phyloP scores from a whole-genome alignment of 2,113 vertebrate species.

The Oncorhynchus gorbuscha region DNA sequence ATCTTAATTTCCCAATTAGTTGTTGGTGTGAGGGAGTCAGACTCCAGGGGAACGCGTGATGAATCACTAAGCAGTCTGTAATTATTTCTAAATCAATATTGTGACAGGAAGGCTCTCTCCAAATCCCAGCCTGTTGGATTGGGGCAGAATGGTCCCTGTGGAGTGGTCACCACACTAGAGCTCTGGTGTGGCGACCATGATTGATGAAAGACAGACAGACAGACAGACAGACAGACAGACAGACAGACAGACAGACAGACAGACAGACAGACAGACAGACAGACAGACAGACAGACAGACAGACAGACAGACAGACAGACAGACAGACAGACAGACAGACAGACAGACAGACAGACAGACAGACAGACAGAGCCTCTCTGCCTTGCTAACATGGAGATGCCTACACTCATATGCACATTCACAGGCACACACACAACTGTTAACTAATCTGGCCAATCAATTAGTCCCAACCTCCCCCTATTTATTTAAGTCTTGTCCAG shows the following conservation, averaged over 20 bases:
- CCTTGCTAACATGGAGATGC: slow-evolving; percentile 57
- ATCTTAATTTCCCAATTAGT: background rate
- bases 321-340: too few relatives aligned
- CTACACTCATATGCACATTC: too few relatives aligned
- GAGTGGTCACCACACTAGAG: slow-evolving; percentile 40
- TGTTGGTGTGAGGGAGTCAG: slow-evolving; percentile 1
- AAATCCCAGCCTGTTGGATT: slow-evolving; percentile 58
- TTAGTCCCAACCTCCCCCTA: too few relatives aligned
- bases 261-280: background rate
- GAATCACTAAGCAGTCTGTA: slow-evolving; percentile 51
- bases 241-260: background rate
- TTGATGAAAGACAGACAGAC: slow-evolving; percentile 51
- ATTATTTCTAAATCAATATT: slow-evolving; percentile 77
- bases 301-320: background rate
- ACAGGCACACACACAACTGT: too few relatives aligned
- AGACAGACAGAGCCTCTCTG: slow-evolving; percentile 41
- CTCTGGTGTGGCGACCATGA: slow-evolving; percentile 45
- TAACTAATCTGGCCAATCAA: too few relatives aligned
- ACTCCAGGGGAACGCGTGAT: slow-evolving; percentile 42
- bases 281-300: background rate
- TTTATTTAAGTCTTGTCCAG: too few relatives aligned
- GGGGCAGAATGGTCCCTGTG: slow-evolving; percentile 52
- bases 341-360: background rate
- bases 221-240: background rate
- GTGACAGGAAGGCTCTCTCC: slow-evolving; percentile 66